A percentile compares a stretch with the other conserved stretches of the same genome.
Conservation (phyloP, 2,797 vertebrate species). For the Myotis vivesi region DNA sequence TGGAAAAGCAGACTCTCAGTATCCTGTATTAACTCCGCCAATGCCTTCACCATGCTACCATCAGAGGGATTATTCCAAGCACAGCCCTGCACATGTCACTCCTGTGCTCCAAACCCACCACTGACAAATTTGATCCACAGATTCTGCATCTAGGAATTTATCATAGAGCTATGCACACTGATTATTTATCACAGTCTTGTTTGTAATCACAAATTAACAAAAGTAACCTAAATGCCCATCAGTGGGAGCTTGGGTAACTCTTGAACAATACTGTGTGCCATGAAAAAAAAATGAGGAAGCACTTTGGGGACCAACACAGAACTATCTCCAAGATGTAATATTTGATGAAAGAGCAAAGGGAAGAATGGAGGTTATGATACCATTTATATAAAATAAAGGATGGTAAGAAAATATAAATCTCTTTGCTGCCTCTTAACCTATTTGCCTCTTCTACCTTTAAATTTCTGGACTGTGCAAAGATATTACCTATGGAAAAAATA, state of each 20-base stretch:
- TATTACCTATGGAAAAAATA: not conserved
- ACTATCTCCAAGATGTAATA: not conserved
- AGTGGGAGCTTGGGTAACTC: not conserved
- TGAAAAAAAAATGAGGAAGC: not conserved
- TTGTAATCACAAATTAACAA: not conserved
- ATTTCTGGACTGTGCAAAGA: not conserved
- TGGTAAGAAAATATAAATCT: not conserved
- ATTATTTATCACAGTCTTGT: not conserved
- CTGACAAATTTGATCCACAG: not conserved
- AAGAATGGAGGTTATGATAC: not conserved
- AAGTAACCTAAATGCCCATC: conserved; percentile 20
- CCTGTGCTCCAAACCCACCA: not conserved
- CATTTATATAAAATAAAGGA: conserved; percentile 8
- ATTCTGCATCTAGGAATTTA: conserved; percentile 8
- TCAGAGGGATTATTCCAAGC: not conserved
- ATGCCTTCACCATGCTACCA: not conserved
- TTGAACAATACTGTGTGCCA: not conserved
- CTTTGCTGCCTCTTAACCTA: not conserved
- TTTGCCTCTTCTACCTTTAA: not conserved
- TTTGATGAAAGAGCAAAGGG: not conserved
- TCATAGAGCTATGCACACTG: not conserved
- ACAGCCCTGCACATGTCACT: not conserved
- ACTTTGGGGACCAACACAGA: not conserved
- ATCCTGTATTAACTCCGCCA: not conserved
- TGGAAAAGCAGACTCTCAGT: not conserved